phyloP scores from a whole-genome alignment of 2,113 vertebrate genomes.

The Paratilapia polleni region DNA sequence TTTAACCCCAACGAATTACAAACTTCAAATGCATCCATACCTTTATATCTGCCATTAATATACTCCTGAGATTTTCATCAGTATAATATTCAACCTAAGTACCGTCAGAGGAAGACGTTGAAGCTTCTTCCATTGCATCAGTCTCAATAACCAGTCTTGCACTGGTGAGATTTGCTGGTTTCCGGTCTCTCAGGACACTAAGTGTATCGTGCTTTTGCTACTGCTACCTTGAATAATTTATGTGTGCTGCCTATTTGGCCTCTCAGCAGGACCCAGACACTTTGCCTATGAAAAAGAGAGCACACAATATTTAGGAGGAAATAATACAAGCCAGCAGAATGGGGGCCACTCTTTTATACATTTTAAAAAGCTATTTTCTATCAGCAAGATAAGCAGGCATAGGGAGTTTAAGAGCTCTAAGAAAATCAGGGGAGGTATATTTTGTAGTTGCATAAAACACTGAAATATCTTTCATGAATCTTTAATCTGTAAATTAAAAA shows the following conservation, averaged over 20 bases:
- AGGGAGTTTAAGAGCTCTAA: not conserved
- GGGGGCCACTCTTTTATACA: constrained; percentile 1
- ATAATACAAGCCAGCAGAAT: constrained; percentile 11
- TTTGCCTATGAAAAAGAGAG: constrained; percentile 52
- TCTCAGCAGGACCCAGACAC: constrained; percentile 38
- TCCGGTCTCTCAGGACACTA: constrained; percentile 45
- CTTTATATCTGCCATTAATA: constrained; percentile 15
- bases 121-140: not conserved
- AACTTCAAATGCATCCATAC: not conserved
- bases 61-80: constrained; percentile 16
- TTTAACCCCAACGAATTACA: constrained; percentile 25
- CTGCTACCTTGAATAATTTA: constrained; percentile 70
- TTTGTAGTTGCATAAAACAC: not conserved
- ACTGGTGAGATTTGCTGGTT: constrained; percentile 48
- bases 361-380: constrained; percentile 9
- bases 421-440: not conserved
- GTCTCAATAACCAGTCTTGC: constrained; percentile 49
- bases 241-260: constrained; percentile 50
- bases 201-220: constrained; percentile 53
- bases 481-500: constrained; percentile 4
- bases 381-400: not conserved
- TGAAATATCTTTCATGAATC: not conserved
- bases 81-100: not conserved
- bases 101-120: not conserved
- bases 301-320: constrained; percentile 18